Base-by-base conservation (phyloP, 2,797 vertebrate species). In the Micromesistius poutassou region DNA sequence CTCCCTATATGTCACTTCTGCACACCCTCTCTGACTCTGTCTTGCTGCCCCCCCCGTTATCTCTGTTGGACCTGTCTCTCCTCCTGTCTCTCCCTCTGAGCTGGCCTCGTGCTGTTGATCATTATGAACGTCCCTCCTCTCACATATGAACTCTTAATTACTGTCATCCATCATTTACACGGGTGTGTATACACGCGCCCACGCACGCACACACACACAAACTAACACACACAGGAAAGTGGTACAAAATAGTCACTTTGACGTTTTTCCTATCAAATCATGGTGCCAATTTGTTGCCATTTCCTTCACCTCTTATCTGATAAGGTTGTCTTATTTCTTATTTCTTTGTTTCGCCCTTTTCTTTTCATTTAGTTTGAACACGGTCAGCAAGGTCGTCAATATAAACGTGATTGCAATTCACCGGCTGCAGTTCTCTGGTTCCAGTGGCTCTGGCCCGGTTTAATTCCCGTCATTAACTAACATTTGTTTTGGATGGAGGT, bases 121-220 rank as follows among this genome's bases (percentile, higher is more conserved):
- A 6, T 71, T 71, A 14, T 31, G 70, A 33, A 13, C 70, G 31
- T 8, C 55, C 8, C 22, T 50, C 55, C 22, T 25, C 55, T 62
- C 55, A 62, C 46, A 19, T 50, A 46, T 46, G 46, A 50, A 19
- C 22, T n/a, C 55, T 62, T 62, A n/a, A 62, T 62, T 62, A 19
- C 19, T 19, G 46, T 55, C 46, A 55, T 55, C 16, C 12, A 55
- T 55, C 46, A 55, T 22, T 55, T 19, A 55, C 46, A 55, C 16
- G 28, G 25, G 68, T 71, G 68, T 16, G 40, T 12, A 55, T 12
- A 55, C 46, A 55, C 19, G 16, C 16, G 19, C 46, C 16, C 46
- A 62, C n/a, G 14, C 55, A 62, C 9, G 14, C 22, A n/a, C 4
- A 76, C n/a, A 75, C 30, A 76, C 70, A 31, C 25, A 71, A 77